A percentile compares a stretch with the other conserved stretches of the same genome.
phyloP scores from a whole-genome alignment of 2,113 vertebrate genomes.

The Leuciscus idus region DNA sequence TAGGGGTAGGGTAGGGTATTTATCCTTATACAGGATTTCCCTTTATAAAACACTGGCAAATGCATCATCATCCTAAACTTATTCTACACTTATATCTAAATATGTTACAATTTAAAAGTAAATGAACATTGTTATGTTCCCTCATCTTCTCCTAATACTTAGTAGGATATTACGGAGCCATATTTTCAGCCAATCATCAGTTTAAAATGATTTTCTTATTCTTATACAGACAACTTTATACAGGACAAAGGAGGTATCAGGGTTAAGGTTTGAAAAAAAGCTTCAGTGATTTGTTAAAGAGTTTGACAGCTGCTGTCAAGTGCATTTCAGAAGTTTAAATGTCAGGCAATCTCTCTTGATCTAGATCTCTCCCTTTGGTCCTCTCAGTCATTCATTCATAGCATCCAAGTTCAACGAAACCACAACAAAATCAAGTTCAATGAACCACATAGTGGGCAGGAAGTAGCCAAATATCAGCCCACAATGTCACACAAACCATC shows the following conservation, averaged over 20 bases:
- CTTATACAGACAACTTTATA: not conserved
- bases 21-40: too few species aligned
- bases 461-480: not conserved
- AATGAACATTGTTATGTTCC: too few species aligned
- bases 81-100: too few species aligned
- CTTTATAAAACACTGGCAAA: too few species aligned
- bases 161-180: not conserved
- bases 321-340: constrained; percentile 29
- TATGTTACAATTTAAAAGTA: too few species aligned
- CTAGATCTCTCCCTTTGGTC: constrained; percentile 13
- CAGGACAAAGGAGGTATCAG: not conserved
- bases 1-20: not conserved
- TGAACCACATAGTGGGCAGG: not conserved
- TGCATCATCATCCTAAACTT: too few species aligned
- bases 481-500: not conserved
- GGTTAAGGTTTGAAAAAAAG: not conserved
- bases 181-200: not conserved
- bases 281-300: constrained; percentile 4
- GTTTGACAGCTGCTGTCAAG: constrained; percentile 26
- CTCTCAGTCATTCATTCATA: not conserved
- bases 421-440: not conserved
- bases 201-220: not conserved
- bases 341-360: constrained; percentile 28
- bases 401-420: constrained; percentile 9
- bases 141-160: not conserved